phyloP scores from a whole-genome alignment of 2,888 invertebrate genomes.

The Volucella inanis region DNA sequence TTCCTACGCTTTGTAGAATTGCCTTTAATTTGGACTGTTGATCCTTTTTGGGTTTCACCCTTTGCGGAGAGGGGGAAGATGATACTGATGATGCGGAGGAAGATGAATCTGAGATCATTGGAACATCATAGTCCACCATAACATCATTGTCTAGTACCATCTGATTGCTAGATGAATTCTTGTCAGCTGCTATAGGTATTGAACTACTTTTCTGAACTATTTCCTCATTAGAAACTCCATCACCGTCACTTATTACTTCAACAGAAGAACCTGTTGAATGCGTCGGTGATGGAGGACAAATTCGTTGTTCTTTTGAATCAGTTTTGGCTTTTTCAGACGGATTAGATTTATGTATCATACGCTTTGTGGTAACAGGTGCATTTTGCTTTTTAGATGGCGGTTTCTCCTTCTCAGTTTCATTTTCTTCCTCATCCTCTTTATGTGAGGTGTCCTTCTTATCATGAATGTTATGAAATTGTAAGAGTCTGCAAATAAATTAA shows the following conservation, averaged over 20 bases:
- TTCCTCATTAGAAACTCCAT: conserved; percentile 54
- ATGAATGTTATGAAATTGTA: conserved; percentile 90
- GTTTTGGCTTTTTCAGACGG: conserved; percentile 74
- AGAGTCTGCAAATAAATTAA: conserved; percentile 85
- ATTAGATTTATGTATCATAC: conserved; percentile 21
- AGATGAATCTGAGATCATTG: conserved; percentile 76
- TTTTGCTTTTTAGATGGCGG: conserved; percentile 82
- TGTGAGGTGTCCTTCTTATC: conserved; percentile 80
- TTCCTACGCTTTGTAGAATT: conserved; percentile 79
- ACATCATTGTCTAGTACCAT: conserved; percentile 79
- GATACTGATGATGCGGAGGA: conserved; percentile 77
- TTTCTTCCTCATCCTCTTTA: conserved; percentile 79
- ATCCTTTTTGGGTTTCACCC: conserved; percentile 51
- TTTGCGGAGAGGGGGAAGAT: conserved; percentile 75
- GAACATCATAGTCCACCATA: conserved; percentile 81
- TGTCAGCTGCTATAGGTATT: conserved; percentile 21
- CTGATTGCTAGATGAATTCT: conserved; percentile 70
- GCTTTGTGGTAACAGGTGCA: conserved; percentile 78
- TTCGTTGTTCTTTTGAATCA: conserved; percentile 76
- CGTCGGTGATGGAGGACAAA: conserved; percentile 72
- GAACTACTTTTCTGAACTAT: conserved; percentile 10
- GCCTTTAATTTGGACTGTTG: conserved; percentile 81
- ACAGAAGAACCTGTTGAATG: conserved; percentile 76
- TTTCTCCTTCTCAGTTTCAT: conserved; percentile 71
- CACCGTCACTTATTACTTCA: conserved; percentile 73